Conservation (phyloP, 2,797 vertebrate species). For the Argya squamiceps region DNA sequence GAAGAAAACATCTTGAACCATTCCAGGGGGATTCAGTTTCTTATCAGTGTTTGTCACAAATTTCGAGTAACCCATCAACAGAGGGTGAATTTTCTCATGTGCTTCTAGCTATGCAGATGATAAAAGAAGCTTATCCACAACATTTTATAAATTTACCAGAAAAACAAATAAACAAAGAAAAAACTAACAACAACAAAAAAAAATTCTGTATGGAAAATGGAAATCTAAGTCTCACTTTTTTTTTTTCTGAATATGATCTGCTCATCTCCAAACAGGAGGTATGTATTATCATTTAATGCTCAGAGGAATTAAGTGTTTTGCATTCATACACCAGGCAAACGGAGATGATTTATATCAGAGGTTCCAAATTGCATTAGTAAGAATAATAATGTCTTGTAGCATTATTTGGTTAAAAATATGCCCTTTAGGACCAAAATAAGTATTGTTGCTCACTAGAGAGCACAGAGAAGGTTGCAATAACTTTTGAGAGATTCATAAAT, state of each 20-base stretch:
- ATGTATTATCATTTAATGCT: background rate
- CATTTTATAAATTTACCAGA: background rate
- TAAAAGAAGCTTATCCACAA: background rate
- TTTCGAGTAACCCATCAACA: background rate
- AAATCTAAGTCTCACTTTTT: background rate
- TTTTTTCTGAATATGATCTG: background rate
- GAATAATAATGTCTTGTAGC: background rate
- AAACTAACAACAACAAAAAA: background rate
- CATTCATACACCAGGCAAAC: background rate
- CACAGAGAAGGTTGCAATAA: background rate
- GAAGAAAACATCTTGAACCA: background rate
- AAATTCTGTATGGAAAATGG: background rate
- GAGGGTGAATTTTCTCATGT: background rate
- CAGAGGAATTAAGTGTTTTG: background rate
- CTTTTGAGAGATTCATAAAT: background rate
- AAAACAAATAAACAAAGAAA: background rate
- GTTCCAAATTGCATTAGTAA: background rate
- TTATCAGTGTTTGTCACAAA: background rate
- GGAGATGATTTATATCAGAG: background rate
- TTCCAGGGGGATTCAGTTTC: background rate
- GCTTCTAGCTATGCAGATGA: background rate
- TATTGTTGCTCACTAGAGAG: background rate
- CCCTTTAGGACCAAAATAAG: background rate
- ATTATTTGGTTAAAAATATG: background rate
- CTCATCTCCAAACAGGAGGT: background rate